Conservation (phyloP, 2,888 invertebrate genomes). For the Lasius platythorax region DNA sequence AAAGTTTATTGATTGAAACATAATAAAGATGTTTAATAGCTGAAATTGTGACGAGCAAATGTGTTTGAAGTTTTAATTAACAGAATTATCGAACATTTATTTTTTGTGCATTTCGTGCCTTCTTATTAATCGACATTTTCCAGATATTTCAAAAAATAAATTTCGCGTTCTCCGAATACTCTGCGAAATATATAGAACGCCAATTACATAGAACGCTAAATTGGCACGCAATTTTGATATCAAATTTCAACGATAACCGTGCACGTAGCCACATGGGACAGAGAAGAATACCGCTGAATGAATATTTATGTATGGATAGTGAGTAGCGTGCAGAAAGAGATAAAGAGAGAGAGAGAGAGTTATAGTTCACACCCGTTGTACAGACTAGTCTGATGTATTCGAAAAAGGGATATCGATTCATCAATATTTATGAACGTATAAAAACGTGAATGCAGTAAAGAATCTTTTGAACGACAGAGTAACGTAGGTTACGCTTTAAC, state of each 20-base stretch:
- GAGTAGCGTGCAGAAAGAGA: not conserved
- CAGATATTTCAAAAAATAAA: conserved; percentile 10
- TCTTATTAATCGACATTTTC: not conserved
- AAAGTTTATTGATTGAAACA: not conserved
- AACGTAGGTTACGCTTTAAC: conserved; percentile 36
- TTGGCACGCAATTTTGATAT: conserved; percentile 48
- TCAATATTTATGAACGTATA: conserved; percentile 47
- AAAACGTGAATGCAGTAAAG: conserved; percentile 33
- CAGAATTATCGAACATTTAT: not conserved
- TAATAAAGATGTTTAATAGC: not conserved
- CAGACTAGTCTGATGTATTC: conserved; percentile 26
- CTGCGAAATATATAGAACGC: not conserved
- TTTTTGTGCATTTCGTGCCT: not conserved
- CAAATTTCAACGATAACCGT: conserved; percentile 44
- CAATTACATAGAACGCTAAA: conserved; percentile 20
- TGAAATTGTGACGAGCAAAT: not conserved
- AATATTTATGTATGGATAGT: conserved; percentile 53
- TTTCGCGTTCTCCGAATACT: conserved; percentile 6
- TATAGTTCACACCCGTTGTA: conserved; percentile 40
- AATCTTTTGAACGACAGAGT: conserved; percentile 35
- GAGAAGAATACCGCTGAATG: conserved; percentile 40
- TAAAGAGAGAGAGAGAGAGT: not conserved
- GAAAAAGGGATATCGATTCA: conserved; percentile 44
- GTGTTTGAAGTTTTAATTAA: not conserved
- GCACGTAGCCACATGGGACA: conserved; percentile 4